Evolutionary conservation across 2,888 invertebrate species (phyloP), one percentile per base, ranked within the genome.

Genomic region (Clistopyga incitator): DNA sequence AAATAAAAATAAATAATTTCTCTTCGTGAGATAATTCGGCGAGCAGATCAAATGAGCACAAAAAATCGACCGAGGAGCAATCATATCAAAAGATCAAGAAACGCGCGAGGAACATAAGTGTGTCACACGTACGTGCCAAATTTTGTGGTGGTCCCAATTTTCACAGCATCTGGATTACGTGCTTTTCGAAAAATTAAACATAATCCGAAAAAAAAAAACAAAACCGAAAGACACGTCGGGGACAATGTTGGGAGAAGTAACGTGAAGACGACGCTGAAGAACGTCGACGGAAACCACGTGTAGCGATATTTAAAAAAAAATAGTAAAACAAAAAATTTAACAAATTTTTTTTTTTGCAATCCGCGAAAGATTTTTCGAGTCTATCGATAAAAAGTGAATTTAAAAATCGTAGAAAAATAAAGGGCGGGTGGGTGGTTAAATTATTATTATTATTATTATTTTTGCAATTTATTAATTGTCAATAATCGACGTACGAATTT

Each of bases 181-280:
- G 45, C n/a, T 67, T 64, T 18, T 42, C 47, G 3, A 8, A 2
- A 6, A 67, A 67, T 56, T 50, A 20, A 29, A 29, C 29, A 52
- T 18, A 23, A 10, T 15, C 50, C 20, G 20, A 54, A 68, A 23
- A 70, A n/a, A n/a, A n/a, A n/a, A n/a, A n/a, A n/a, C n/a, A n/a
- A n/a, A 23, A 45, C n/a, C 68, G 18, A 45, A 15, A 52, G 18
- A 68, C 34, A 82, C 56, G 59, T 54, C 54, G 64, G 64, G 87
- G 85, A 91, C 87, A 85, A 92, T 92, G 92, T 88, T 91, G 89
- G 92, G 91, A 85, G 91, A 92, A 90, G 91, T 92, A 87, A 91
- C 90, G 85, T 91, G 85, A 90, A 72, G 47, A 82, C 77, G 83
- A 83, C 82, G 77, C 80, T 80, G 70, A 84, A 25, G 64, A 70